Evolutionary conservation across 2,888 invertebrate genomes (phyloP), one percentile per base, ranked within the genome.

Genomic region (Argyra leucocephala): DNA sequence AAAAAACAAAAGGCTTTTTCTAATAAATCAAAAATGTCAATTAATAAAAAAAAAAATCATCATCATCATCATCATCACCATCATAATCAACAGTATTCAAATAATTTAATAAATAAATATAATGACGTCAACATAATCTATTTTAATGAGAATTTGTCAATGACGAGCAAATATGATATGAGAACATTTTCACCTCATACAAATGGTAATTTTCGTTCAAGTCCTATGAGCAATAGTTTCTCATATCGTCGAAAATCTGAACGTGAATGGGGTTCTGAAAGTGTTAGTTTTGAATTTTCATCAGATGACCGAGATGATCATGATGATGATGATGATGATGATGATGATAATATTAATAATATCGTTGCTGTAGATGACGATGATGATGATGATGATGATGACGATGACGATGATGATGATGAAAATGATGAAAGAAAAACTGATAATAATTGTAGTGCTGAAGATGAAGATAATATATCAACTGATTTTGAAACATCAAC

Each of bases 81-180:
- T 58, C 64, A 57, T 5, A 31, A 21, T n/a, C 61, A 74, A 62
- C 67, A 75, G 72, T 69, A 78, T 73, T 72, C 77, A 70, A 68
- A 75, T 1, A 76, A 77, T 10, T 76, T 78, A 63, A 69, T 77
- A 70, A 75, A 77, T 18, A 79, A 78, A 67, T 78, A 77, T 66
- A 74, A 78, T 62, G 65, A 60, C 61, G 67, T 70, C n/a, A 76
- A 75, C 68, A 72, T 79, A 3, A 79, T 79, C n/a, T 76, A 79
- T 66, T 78, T 79, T 64, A 79, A 79, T 69, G 79, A 79, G 67
- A 79, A 79, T 68, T 72, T 79, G n/a, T 77, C 79, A 57, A 79
- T 79, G 79, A 73, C 79, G 58, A 78, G 78, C 68, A 78, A 78
- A 70, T 77, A 75, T 62, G 74, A 76, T 66, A 73, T 75, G 64